Conservation (phyloP, 2,797 vertebrate species). For the Meriones psammophilus region DNA sequence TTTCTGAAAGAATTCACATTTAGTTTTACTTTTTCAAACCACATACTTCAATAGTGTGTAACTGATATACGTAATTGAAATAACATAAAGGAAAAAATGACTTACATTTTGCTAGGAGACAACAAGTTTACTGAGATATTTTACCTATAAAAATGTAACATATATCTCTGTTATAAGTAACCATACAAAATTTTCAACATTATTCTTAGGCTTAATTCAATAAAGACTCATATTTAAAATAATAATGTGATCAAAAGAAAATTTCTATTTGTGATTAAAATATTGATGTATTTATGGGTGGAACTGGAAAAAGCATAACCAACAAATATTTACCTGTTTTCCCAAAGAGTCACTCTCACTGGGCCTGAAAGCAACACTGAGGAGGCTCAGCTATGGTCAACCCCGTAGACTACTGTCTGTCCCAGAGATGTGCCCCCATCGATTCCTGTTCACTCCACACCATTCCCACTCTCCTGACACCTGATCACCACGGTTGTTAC, state of each 20-base stretch:
- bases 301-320: background rate
- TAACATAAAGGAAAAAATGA: slow-evolving; percentile 9
- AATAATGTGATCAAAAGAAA: background rate
- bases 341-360: background rate
- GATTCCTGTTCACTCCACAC: too few relatives aligned
- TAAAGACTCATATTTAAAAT: slow-evolving; percentile 40
- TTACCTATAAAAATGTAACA: background rate
- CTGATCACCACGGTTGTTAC: too few relatives aligned
- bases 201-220: background rate
- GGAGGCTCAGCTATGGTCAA: background rate
- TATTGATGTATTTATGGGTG: background rate
- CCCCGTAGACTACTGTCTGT: too few relatives aligned
- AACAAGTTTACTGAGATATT: background rate
- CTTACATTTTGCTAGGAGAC: slow-evolving; percentile 19
- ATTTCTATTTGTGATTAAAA: background rate
- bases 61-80: background rate
- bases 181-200: background rate
- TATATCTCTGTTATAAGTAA: slow-evolving; percentile 15
- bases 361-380: background rate
- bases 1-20: slow-evolving; percentile 30
- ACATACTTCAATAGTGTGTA: background rate
- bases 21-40: slow-evolving; percentile 20
- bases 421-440: too few relatives aligned
- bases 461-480: too few relatives aligned
- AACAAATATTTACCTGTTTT: background rate